phyloP scores from a whole-genome alignment of 2,797 vertebrate genomes.

The Anguilla pacifica region DNA sequence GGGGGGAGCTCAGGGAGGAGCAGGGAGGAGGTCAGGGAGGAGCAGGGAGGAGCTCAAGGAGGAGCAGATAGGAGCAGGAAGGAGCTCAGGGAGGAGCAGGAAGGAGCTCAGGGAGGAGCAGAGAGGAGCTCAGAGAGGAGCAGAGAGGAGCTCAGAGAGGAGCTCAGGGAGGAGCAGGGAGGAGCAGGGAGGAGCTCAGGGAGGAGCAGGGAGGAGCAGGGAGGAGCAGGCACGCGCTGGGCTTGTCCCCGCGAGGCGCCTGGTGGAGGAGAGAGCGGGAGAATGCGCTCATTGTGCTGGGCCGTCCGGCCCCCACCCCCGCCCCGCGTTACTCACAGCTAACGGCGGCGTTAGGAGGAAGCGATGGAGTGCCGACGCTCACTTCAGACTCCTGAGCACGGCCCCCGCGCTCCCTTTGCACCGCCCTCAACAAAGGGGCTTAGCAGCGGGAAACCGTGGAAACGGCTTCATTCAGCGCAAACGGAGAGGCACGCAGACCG shows the following conservation, averaged over 20 bases:
- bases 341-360: slow-evolving; percentile 54
- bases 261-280: background rate
- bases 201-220: background rate
- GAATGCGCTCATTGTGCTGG: slow-evolving; percentile 61
- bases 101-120: background rate
- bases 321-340: slow-evolving; percentile 45
- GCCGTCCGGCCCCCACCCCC: slow-evolving; percentile 18
- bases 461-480: background rate
- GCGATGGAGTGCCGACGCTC: slow-evolving; percentile 53
- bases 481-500: background rate
- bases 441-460: background rate
- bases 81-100: background rate
- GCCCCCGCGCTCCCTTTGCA: slow-evolving; percentile 8
- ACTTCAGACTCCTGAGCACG: slow-evolving; percentile 36
- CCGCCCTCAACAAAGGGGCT: slow-evolving; percentile 33
- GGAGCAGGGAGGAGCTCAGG: too few species aligned
- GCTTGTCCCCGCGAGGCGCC: slow-evolving; percentile 31
- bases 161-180: too few species aligned
- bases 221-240: background rate
- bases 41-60: background rate
- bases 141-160: background rate
- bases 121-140: background rate
- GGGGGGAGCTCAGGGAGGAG: background rate
- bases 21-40: background rate
- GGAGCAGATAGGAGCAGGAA: too few species aligned